phyloP scores from a whole-genome alignment of 1,140 invertebrate genomes.

The Macrobrachium rosenbergii region DNA sequence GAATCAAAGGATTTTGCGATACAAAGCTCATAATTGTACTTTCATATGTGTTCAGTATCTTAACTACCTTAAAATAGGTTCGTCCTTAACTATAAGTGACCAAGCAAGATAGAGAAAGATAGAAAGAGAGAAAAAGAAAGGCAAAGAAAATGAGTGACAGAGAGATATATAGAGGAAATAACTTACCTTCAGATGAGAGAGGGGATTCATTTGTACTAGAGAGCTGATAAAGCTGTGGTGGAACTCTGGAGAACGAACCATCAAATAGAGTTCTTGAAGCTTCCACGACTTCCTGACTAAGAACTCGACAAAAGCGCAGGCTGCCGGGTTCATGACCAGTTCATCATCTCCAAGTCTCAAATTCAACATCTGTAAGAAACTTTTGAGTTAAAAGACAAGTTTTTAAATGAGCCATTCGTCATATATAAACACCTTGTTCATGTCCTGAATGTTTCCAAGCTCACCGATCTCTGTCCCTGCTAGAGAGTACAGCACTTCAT shows the following conservation, averaged over 20 bases:
- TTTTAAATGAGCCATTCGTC: too few relatives aligned
- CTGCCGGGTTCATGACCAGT: conserved; percentile 39
- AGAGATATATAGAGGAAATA: background rate
- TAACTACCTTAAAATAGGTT: background rate
- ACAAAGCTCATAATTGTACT: background rate
- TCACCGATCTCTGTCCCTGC: too few relatives aligned
- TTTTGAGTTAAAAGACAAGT: background rate
- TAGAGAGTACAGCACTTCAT: too few relatives aligned
- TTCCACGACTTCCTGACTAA: background rate
- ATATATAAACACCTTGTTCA: too few relatives aligned
- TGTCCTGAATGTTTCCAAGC: too few relatives aligned
- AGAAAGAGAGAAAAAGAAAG: conserved; percentile 3
- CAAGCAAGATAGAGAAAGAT: conserved; percentile 5
- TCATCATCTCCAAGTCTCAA: conserved; percentile 46
- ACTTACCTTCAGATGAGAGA: conserved; percentile 38
- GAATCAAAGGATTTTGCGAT: too few relatives aligned
- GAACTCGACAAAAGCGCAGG: conserved; percentile 37
- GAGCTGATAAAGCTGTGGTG: conserved; percentile 14
- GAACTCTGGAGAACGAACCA: conserved; percentile 34
- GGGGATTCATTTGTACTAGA: conserved; percentile 15
- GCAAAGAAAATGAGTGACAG: background rate
- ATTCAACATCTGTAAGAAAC: conserved; percentile 29
- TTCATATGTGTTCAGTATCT: background rate
- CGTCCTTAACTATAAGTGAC: background rate
- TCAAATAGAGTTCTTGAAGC: conserved; percentile 40